Conservation (phyloP, 1,140 invertebrate genomes). For the Eupeodes corollae region DNA sequence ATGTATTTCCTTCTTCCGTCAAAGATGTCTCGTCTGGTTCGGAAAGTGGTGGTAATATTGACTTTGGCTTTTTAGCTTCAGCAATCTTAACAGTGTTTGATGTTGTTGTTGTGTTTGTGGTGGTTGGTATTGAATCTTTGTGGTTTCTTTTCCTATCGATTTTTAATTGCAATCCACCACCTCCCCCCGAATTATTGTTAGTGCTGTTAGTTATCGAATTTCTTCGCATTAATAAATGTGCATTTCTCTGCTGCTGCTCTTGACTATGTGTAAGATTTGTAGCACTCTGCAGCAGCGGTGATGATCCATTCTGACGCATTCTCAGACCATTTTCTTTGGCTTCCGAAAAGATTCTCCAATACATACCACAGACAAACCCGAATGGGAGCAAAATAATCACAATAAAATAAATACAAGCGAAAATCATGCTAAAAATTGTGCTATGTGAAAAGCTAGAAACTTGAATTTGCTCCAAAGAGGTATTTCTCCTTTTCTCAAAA, state of each 20-base stretch:
- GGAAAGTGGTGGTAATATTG: no score
- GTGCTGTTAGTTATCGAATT: no score
- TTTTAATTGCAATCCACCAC: conserved; percentile 26
- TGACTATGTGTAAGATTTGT: conserved; percentile 5
- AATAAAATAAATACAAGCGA: conserved; percentile 35
- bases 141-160: conserved; percentile 14
- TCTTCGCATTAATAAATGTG: background rate
- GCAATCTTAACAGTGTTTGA: no score
- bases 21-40: no score
- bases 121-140: no score
- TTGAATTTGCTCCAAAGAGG: conserved; percentile 5
- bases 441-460: background rate
- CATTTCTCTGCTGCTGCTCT: no score
- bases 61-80: no score
- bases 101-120: no score
- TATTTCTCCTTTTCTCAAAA: background rate
- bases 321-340: conserved; percentile 52
- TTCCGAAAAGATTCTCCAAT: conserved; percentile 52
- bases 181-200: no score
- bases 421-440: conserved; percentile 9
- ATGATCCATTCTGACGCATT: conserved; percentile 46
- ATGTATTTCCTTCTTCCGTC: background rate
- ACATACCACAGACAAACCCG: conserved; percentile 49
- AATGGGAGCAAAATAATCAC: conserved; percentile 49
- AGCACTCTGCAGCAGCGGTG: conserved; percentile 32